phyloP scores from a whole-genome alignment of 1,140 invertebrate genomes.

The Kradibia gibbosae region DNA sequence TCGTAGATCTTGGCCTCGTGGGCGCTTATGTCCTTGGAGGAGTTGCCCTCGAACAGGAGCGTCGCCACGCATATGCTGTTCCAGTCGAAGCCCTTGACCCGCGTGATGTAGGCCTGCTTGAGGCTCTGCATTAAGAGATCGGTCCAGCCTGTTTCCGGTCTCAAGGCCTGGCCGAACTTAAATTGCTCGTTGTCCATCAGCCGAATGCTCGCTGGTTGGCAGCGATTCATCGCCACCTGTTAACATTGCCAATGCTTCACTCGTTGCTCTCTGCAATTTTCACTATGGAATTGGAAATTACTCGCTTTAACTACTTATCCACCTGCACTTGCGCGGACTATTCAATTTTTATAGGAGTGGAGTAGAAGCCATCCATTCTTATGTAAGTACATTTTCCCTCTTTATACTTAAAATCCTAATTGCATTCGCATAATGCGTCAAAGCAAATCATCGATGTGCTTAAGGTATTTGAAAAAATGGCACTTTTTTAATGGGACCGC shows the following conservation, averaged over 20 bases:
- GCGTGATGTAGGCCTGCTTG: constrained; percentile 92
- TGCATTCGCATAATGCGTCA: no score
- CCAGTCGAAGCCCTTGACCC: constrained; percentile 91
- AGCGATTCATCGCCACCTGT: constrained; percentile 79
- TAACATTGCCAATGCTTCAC: background rate
- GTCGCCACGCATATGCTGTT: constrained; percentile 91
- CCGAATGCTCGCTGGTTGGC: constrained; percentile 94
- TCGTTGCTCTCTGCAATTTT: background rate
- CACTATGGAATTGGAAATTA: background rate
- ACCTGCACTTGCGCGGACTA: no score
- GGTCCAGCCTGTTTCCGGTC: constrained; percentile 82
- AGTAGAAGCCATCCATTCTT: no score
- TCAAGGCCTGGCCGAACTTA: constrained; percentile 91
- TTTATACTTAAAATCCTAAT: no score
- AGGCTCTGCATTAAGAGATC: constrained; percentile 83
- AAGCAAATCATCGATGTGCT: no score
- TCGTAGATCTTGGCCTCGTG: constrained; percentile 88
- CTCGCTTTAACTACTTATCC: no score
- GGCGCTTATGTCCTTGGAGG: constrained; percentile 78
- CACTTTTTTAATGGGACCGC: no score
- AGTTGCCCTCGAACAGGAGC: constrained; percentile 90
- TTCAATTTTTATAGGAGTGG: no score
- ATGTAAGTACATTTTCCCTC: no score
- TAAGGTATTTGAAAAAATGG: no score
- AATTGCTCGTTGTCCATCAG: constrained; percentile 99